Percentiles rank a stretch among this genome's conserved stretches.
Conservation (phyloP, 2,113 vertebrate species). For the Lampris incognitus region DNA sequence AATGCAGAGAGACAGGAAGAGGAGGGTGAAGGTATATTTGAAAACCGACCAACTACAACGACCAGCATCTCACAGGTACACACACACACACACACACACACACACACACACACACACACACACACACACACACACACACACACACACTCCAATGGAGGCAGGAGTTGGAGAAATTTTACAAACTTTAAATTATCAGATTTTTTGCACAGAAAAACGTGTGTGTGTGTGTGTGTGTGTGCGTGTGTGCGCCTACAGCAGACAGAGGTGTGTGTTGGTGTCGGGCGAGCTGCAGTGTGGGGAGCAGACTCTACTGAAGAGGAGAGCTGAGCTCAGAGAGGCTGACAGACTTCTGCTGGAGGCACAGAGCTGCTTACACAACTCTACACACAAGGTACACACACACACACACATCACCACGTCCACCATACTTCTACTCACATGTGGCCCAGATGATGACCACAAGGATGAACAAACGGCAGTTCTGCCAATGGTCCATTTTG, state of each 20-base stretch:
- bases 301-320: slow-evolving; percentile 87
- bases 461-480: too few species aligned
- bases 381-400: slow-evolving; percentile 79
- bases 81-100: slow-evolving; percentile 5
- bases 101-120: not conserved
- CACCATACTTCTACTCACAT: not conserved
- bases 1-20: slow-evolving; percentile 13
- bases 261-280: slow-evolving; percentile 52
- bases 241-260: slow-evolving; percentile 1
- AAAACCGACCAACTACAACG: slow-evolving; percentile 29
- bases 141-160: not conserved
- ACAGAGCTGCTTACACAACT: slow-evolving; percentile 81
- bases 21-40: slow-evolving; percentile 34
- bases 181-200: too few species aligned
- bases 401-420: not conserved
- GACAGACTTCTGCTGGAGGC: slow-evolving; percentile 87
- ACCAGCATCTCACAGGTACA: slow-evolving; percentile 43
- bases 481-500: too few species aligned
- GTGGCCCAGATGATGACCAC: too few species aligned
- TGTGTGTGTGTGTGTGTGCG: not conserved
- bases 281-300: slow-evolving; percentile 79
- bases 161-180: too few species aligned
- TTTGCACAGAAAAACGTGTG: not conserved
- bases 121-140: not conserved
- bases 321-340: slow-evolving; percentile 87